Base-by-base conservation (phyloP, 2,888 invertebrate genomes). In the Schrankia costaestrigalis region DNA sequence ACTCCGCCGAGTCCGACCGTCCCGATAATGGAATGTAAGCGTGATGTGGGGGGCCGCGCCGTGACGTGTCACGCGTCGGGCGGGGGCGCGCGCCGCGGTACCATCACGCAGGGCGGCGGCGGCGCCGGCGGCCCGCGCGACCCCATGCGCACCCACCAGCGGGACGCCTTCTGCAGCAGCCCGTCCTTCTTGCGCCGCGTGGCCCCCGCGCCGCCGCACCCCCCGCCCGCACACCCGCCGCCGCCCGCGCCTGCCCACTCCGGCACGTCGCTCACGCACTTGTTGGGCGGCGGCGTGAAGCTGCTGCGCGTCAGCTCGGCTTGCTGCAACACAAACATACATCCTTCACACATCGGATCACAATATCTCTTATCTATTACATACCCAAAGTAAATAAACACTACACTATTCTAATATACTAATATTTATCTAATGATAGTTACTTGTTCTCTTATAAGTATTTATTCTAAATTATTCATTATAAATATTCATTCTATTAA, bases 261-360 rank as follows among this genome's bases (percentile, higher is more conserved):
- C 63, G 91, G 91, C 77, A 91, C 90, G 87, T 91, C 91, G 85
- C 90, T 90, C 75, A 91, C 90, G 77, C 91, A 90, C 78, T 91
- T 91, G 83, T 91, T 91, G 68, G 91, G 91, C 61, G 91, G 91
- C 63, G 91, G 90, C 78, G 90, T 90, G 53, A 91, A 90, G 64
- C 90, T 90, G 77, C 90, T 90, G 73, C 91, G 89, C 71, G 90
- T 91, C 84, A 91, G 90, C 85, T 91, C 91, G 78, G 91, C 90
- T 89, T 91, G 91, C 91, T 91, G 81, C 15, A 82, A 80, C 4
- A 12, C 10, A n/a, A 19, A 24, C 13, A 21, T n/a, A n/a, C n/a
- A n/a, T n/a, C n/a, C n/a, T n/a, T n/a, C n/a, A n/a, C n/a, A n/a
- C n/a, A n/a, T n/a, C n/a, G n/a, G n/a, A n/a, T n/a, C n/a, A n/a